These are phyloP conservation scores for Oceanodroma leucorhoa DNA, from an alignment of 2,797 vertebrate genomes.

Conservation along the genomic window DNA sequence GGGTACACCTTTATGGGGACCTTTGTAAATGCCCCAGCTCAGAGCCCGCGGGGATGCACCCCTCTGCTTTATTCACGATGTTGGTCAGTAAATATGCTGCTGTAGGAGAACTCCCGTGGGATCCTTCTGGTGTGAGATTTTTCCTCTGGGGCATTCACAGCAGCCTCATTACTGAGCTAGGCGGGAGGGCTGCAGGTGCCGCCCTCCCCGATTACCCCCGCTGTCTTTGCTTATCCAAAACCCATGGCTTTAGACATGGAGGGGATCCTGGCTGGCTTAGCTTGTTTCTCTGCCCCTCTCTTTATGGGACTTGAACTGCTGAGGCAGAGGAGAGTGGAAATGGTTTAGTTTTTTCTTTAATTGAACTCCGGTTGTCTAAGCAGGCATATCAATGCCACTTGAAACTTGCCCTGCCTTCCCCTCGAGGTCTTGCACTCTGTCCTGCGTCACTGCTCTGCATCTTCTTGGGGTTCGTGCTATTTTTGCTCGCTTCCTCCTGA, in stretches of 20 bases:
- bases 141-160: not conserved
- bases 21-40: not conserved
- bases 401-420: not conserved
- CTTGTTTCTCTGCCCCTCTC: not conserved
- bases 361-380: not conserved
- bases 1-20: not conserved
- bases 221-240: not conserved
- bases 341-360: not conserved
- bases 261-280: not conserved
- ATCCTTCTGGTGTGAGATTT: not conserved
- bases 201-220: not conserved
- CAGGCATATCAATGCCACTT: not conserved
- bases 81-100: not conserved
- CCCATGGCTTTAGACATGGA: not conserved
- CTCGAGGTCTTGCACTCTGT: not conserved
- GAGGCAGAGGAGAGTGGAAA: not conserved
- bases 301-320: not conserved
- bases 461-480: not conserved
- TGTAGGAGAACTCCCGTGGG: not conserved
- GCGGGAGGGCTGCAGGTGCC: not conserved
- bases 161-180: not conserved
- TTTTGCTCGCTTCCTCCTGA: constrained; percentile 4
- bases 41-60: not conserved
- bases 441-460: not conserved
- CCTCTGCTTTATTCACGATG: not conserved